These are phyloP conservation scores for Tapirus terrestris DNA, from an alignment of 2,113 vertebrate genomes.

Conservation along the genomic window DNA sequence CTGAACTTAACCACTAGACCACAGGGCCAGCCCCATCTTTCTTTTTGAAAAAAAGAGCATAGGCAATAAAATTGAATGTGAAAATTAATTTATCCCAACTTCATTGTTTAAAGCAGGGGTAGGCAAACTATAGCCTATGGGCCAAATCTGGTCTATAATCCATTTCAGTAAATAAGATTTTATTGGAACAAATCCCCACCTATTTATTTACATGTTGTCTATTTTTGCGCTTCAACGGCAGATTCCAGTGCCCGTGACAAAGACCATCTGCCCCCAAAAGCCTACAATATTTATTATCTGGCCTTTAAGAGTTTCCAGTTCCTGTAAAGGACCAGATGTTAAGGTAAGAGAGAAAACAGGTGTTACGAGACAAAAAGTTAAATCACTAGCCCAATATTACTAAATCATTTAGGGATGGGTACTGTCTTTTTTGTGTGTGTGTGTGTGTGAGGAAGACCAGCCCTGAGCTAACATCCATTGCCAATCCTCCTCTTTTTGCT, in stretches of 20 bases:
- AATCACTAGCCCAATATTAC: not conserved
- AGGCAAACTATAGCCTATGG: not conserved
- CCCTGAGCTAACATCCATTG: too few relatives aligned
- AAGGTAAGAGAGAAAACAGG: not conserved
- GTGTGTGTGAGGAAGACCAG: too few relatives aligned
- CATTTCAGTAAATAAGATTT: not conserved
- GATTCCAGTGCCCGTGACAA: not conserved
- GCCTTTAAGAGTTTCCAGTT: not conserved
- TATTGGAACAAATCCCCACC: not conserved
- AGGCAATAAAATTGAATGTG: not conserved
- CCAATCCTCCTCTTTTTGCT: too few relatives aligned
- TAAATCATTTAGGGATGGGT: not conserved
- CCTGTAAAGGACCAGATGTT: not conserved
- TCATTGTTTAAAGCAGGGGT: not conserved
- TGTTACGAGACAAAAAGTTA: not conserved
- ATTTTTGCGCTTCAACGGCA: not conserved
- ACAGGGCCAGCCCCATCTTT: not conserved
- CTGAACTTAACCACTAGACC: too few relatives aligned
- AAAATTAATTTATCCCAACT: not conserved
- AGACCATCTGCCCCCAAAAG: not conserved
- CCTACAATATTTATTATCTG: not conserved
- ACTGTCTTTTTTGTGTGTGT: not conserved
- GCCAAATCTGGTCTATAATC: not conserved
- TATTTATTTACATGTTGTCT: not conserved
- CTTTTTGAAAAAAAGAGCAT: not conserved